Conservation (phyloP, 2,113 vertebrate species). For the Grallaria varia region DNA sequence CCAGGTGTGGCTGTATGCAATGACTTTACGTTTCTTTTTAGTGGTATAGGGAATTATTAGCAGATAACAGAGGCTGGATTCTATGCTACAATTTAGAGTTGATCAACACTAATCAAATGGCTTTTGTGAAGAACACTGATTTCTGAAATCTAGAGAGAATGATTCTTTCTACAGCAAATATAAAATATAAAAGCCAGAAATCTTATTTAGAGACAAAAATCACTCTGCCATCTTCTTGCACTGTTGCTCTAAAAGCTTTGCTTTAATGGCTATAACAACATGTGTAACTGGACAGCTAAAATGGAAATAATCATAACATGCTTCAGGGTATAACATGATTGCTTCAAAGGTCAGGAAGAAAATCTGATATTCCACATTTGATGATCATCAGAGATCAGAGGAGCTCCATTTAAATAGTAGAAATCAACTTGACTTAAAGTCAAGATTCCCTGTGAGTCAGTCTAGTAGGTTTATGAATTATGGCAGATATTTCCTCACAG, state of each 20-base stretch:
- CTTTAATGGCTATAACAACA: slow-evolving; percentile 23
- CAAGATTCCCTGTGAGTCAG: background rate
- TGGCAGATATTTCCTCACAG: background rate
- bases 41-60: background rate
- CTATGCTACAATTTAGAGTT: background rate
- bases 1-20: background rate
- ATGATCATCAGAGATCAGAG: background rate
- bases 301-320: slow-evolving; percentile 14
- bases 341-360: slow-evolving; percentile 43
- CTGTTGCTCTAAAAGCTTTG: background rate
- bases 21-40: background rate
- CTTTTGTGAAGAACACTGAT: background rate
- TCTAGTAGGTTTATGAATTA: background rate
- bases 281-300: background rate
- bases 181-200: background rate
- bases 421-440: background rate
- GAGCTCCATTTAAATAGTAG: background rate
- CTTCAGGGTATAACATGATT: slow-evolving; percentile 22
- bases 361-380: background rate
- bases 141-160: background rate
- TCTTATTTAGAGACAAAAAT: background rate
- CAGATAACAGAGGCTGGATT: background rate
- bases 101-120: background rate
- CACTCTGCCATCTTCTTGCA: background rate
- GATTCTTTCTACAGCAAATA: background rate